These are phyloP conservation scores for Spinus pinus DNA, from an alignment of 2,797 vertebrate genomes.

Conservation along the genomic window DNA sequence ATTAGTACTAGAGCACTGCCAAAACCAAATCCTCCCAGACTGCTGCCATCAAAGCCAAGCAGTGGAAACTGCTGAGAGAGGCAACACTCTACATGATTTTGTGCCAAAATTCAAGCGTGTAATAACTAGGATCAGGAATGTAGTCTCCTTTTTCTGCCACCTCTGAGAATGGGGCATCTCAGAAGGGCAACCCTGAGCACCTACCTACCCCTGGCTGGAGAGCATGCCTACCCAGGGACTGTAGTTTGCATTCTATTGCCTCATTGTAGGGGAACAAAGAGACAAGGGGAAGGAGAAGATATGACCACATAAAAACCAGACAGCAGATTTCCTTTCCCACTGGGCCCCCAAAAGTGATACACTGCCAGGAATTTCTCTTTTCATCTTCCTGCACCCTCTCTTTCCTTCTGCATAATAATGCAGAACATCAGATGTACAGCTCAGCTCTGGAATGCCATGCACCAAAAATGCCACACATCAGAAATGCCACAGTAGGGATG, in stretches of 20 bases:
- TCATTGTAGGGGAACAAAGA: neutral
- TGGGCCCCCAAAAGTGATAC: neutral
- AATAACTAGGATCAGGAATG: neutral
- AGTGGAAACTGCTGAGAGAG: neutral
- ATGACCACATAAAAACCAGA: neutral
- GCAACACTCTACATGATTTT: accelerated
- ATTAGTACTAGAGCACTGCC: neutral
- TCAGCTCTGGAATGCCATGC: neutral
- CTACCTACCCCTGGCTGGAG: accelerated
- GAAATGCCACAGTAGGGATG: neutral
- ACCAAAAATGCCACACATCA: accelerated
- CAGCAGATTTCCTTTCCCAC: neutral
- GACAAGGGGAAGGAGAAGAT: accelerated
- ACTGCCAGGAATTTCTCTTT: neutral
- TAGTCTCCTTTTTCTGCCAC: neutral
- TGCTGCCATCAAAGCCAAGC: neutral
- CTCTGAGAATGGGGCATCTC: neutral
- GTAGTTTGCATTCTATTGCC: neutral
- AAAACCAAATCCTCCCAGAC: neutral
- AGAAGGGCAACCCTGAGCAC: neutral
- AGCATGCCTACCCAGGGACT: neutral
- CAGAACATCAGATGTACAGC: neutral
- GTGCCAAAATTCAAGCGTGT: neutral
- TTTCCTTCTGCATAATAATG: neutral
- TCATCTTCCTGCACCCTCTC: neutral